These are phyloP conservation scores for Heliconius nattereri DNA, from an alignment of 1,140 invertebrate species.

Conservation along the genomic window DNA sequence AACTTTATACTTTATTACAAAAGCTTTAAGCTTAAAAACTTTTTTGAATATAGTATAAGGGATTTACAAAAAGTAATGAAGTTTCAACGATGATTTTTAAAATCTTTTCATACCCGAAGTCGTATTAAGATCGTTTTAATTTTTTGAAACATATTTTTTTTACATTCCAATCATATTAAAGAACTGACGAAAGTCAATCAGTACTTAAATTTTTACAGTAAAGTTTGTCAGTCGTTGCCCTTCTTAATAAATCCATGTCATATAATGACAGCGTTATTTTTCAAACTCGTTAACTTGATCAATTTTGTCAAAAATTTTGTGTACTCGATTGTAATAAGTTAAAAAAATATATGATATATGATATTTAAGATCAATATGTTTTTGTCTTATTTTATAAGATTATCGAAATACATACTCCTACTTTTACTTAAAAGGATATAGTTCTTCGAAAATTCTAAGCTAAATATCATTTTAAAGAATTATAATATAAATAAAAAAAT, in stretches of 20 bases:
- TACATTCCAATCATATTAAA: neutral
- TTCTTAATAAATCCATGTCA: slow-evolving; percentile 18
- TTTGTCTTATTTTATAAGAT: neutral
- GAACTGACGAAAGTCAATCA: neutral
- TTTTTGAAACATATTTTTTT: neutral
- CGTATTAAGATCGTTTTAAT: slow-evolving; percentile 3
- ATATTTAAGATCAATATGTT: neutral
- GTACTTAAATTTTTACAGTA: neutral
- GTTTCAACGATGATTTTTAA: slow-evolving; percentile 1
- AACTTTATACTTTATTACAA: neutral
- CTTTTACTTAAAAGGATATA: too few species aligned
- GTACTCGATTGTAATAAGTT: neutral
- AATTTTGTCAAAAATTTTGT: slow-evolving; percentile 19
- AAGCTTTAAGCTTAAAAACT: neutral
- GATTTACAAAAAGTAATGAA: neutral
- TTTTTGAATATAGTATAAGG: neutral
- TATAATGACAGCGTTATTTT: slow-evolving; percentile 19
- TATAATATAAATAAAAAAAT: too few species aligned
- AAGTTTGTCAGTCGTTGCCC: slow-evolving; percentile 10
- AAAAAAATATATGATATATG: neutral
- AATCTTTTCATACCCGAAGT: neutral
- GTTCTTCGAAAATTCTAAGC: too few species aligned
- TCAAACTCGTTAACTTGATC: slow-evolving; percentile 20
- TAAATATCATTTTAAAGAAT: too few species aligned
- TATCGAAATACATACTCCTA: too few species aligned